A percentile compares a stretch with the other conserved stretches of the same genome.
Conservation (phyloP, 2,113 vertebrate genomes). For the Peromyscus maniculatus region DNA sequence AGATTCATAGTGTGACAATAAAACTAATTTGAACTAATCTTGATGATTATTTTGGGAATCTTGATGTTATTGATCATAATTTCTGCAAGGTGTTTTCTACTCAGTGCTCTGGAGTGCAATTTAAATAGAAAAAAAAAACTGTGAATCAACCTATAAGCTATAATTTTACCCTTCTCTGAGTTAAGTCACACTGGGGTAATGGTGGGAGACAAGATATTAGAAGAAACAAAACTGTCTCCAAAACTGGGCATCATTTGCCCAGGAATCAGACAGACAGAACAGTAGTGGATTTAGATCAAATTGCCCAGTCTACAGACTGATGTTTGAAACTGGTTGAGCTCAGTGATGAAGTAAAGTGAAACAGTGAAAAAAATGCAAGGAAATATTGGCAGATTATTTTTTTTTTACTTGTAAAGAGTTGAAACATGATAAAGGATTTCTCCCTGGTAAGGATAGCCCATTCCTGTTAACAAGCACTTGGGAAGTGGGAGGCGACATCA, state of each 20-base stretch:
- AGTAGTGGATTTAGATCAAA: neutral
- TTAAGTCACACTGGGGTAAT: neutral
- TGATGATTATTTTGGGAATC: neutral
- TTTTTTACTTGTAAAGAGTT: neutral
- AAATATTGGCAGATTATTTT: neutral
- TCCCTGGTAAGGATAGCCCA: neutral
- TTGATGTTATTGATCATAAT: neutral
- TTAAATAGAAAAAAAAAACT: neutral
- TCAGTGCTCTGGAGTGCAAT: neutral
- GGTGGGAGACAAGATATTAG: neutral
- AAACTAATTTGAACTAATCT: neutral
- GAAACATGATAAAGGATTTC: neutral
- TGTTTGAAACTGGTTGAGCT: neutral
- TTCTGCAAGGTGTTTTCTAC: neutral
- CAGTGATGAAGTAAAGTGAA: neutral
- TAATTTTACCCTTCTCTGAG: neutral
- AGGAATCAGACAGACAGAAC: neutral
- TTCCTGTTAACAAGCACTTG: no score
- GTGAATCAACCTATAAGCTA: neutral
- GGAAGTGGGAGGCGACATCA: no score
- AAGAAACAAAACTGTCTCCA: neutral
- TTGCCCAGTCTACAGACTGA: neutral
- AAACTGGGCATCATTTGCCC: neutral
- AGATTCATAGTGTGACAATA: neutral
- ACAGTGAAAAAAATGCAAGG: slow-evolving; percentile 9